A percentile compares a stretch with the other conserved stretches of the same genome.
These are phyloP conservation scores for Xiphorhynchus erythropygius DNA, from an alignment of 2,797 vertebrate genomes.

Conservation along the genomic window DNA sequence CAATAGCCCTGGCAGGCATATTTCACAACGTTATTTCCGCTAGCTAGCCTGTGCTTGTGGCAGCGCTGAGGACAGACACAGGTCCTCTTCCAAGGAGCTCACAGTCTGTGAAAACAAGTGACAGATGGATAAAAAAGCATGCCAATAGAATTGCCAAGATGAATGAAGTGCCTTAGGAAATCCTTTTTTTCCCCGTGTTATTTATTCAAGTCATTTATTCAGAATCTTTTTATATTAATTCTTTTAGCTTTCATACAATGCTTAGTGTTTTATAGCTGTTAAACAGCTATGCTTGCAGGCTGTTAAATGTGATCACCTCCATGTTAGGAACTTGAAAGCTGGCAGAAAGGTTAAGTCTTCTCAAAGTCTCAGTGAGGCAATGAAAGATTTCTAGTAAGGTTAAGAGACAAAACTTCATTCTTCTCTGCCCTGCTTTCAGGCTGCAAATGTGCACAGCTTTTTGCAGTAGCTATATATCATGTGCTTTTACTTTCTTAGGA, in stretches of 20 bases:
- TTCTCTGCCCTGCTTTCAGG: not conserved
- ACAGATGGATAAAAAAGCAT: not conserved
- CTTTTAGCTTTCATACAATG: not conserved
- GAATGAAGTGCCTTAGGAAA: not conserved
- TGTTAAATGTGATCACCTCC: not conserved
- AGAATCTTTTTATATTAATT: not conserved
- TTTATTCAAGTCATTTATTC: not conserved
- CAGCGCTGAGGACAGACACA: not conserved
- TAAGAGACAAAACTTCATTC: not conserved
- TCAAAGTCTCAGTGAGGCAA: not conserved
- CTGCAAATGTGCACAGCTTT: not conserved
- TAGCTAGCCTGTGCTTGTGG: not conserved
- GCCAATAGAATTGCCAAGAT: not conserved
- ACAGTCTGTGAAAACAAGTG: not conserved
- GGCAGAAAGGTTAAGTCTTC: not conserved
- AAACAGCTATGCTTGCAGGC: not conserved
- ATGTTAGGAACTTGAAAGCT: not conserved
- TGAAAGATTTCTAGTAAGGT: not conserved
- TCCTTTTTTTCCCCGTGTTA: not conserved
- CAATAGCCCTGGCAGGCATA: not conserved
- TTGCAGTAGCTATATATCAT: not conserved
- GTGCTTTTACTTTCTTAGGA: not conserved
- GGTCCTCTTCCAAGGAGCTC: not conserved
- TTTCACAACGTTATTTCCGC: not conserved
- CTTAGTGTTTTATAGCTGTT: not conserved